Base-by-base conservation (phyloP, 2,113 vertebrate genomes). In the Mastomys coucha region DNA sequence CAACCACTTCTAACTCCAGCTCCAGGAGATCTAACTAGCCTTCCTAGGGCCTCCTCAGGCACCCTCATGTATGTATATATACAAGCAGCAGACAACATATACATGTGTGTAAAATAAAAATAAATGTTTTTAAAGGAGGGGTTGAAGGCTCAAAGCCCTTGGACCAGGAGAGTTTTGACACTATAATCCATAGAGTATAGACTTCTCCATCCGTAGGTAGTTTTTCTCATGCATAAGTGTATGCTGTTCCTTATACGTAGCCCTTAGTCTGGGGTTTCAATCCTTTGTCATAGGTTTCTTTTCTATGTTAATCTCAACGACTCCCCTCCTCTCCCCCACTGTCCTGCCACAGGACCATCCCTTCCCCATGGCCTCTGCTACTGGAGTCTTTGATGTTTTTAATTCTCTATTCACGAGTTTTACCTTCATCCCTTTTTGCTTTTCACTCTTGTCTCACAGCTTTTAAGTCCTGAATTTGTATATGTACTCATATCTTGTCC, bases 341-440 rank as follows among this genome's bases (percentile, higher is more conserved):
- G 22, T 42, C 81, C 81, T 63, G 24, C 56, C 81, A 10, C 24
- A 63, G 56, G 28, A 28, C 88, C 88, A 77, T 36, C 39, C 11
- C 20, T 58, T n/a, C 45, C 88, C 36, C 9, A 14, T 42, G 67
- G 5, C 70, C 60, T 82, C 77, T n/a, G 22, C 22, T 69, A 80
- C 36, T 94, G 33, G 42, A 8, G 56, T 96, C 60, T 92, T 73
- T 91, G 45, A 87, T 91, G 45, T 80, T 95, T 96, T 87, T 1
- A 17, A 28, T 82, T 72, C 3, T 73, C 92, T 96, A 51, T 36
- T 80, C n/a, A 75, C 8, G 85, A 86, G 77, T 91, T 86, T 80
- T 42, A 77, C 33, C 87, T 89, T 86, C 81, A 76, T 45, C 26
- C 19, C 26, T 89, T 69, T 2, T 67, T 87, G 17, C 17, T 90